phyloP scores from a whole-genome alignment of 2,113 vertebrate species.

The Atlantisia rogersi region DNA sequence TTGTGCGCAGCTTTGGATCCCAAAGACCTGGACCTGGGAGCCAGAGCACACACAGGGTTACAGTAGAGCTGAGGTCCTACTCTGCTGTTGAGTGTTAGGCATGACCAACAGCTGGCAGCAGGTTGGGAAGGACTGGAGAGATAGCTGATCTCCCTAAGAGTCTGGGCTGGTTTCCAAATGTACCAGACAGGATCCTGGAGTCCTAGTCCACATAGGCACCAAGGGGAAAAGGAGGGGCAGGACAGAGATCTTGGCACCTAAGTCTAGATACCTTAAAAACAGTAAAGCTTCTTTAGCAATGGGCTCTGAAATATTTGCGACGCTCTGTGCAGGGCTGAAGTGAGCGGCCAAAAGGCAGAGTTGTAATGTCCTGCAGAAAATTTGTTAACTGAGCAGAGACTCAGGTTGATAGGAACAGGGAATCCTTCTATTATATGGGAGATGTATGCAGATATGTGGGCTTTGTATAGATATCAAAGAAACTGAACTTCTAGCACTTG shows the following conservation, averaged over 20 bases:
- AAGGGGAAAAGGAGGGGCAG: not conserved
- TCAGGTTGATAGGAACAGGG: not conserved
- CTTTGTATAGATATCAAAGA: not conserved
- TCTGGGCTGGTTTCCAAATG: not conserved
- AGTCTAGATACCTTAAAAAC: not conserved
- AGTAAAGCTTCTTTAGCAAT: not conserved
- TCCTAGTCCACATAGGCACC: not conserved
- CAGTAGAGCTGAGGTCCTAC: not conserved
- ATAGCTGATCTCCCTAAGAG: not conserved
- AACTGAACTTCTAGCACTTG: not conserved
- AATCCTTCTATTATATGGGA: not conserved
- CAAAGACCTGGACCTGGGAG: accelerated
- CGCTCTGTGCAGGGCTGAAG: not conserved
- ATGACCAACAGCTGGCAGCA: not conserved
- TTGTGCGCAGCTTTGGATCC: not conserved
- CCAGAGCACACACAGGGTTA: not conserved
- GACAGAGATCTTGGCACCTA: not conserved
- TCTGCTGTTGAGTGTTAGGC: not conserved
- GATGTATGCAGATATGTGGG: not conserved
- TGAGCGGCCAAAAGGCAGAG: not conserved
- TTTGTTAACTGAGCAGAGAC: not conserved
- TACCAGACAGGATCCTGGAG: not conserved
- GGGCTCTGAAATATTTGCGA: not conserved
- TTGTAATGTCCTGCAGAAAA: not conserved
- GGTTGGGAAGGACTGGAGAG: not conserved